Conservation (phyloP, 2,113 vertebrate genomes). For the Mugil cephalus region DNA sequence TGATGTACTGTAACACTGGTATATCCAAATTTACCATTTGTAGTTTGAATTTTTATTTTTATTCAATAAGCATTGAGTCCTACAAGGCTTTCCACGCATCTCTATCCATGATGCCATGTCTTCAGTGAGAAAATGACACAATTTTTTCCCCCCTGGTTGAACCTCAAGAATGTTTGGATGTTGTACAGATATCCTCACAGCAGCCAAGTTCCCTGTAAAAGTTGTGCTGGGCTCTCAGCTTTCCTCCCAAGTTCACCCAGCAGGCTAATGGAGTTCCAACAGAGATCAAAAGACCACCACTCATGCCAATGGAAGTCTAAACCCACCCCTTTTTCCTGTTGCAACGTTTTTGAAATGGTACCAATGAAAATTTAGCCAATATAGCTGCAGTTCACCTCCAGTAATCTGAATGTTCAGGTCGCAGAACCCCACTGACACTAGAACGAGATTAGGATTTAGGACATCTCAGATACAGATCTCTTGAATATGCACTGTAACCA, state of each 20-base stretch:
- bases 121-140: not conserved
- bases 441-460: not conserved
- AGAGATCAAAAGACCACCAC: slow-evolving; percentile 61
- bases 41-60: no score
- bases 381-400: not conserved
- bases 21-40: no score
- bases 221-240: slow-evolving; percentile 19
- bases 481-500: no score
- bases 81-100: no score
- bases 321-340: slow-evolving; percentile 22
- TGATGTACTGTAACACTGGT: no score
- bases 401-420: slow-evolving; percentile 7
- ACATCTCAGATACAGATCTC: not conserved
- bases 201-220: slow-evolving; percentile 24
- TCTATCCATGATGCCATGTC: not conserved
- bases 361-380: not conserved
- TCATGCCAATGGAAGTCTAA: slow-evolving; percentile 24
- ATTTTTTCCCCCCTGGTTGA: not conserved
- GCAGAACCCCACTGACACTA: not conserved
- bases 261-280: slow-evolving; percentile 38
- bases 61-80: no score
- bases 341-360: slow-evolving; percentile 18
- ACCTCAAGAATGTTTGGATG: slow-evolving; percentile 7
- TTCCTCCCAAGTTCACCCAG: slow-evolving; percentile 40
- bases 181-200: slow-evolving; percentile 18